These are phyloP conservation scores for Mareca strepera DNA, from an alignment of 2,797 vertebrate genomes.

Conservation along the genomic window DNA sequence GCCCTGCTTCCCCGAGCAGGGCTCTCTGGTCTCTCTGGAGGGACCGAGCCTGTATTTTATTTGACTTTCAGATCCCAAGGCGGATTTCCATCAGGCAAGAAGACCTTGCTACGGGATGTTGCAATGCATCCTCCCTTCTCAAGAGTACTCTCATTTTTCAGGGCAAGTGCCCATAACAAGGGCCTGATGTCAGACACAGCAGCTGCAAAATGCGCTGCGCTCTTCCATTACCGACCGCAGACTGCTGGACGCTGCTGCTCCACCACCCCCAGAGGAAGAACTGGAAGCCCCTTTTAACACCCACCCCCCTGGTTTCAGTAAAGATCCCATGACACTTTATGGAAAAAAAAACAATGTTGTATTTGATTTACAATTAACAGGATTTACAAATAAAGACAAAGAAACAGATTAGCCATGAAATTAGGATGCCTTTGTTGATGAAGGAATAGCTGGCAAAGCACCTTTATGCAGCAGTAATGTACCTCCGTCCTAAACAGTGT, in stretches of 20 bases:
- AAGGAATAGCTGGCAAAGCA: conserved; percentile 60
- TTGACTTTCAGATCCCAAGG: conserved; percentile 10
- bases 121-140: not conserved
- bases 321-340: conserved; percentile 48
- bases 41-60: not conserved
- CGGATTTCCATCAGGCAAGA: not conserved
- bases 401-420: conserved; percentile 67
- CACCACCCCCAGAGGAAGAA: not conserved
- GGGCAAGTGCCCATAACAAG: conserved; percentile 1
- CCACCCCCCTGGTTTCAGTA: not conserved
- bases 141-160: conserved; percentile 52
- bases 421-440: conserved; percentile 57
- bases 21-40: conserved; percentile 1
- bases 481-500: conserved; percentile 52
- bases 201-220: not conserved
- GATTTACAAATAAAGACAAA: conserved; percentile 80
- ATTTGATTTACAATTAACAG: conserved; percentile 82
- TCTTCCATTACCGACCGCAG: conserved; percentile 6
- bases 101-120: not conserved
- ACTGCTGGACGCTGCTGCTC: not conserved
- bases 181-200: conserved; percentile 20
- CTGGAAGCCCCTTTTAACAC: not conserved
- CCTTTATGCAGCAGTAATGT: conserved; percentile 42
- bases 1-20: not conserved
- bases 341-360: conserved; percentile 76